Base-by-base conservation (phyloP, 2,797 vertebrate genomes). In the Thripadectes ignobilis region DNA sequence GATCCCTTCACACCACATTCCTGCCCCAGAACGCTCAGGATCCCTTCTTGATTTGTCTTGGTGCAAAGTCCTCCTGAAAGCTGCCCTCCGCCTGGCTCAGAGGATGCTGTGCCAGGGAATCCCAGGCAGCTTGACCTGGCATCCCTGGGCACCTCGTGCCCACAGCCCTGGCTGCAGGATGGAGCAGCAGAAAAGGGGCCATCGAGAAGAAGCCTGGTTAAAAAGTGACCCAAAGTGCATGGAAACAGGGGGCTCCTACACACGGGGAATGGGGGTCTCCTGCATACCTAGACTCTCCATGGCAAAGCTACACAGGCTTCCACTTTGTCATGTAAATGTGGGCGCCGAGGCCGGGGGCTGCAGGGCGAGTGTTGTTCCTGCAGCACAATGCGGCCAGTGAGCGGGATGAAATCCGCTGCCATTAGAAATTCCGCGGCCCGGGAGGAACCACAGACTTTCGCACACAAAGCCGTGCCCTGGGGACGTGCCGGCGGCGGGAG, bases 241-340 rank as follows among this genome's bases (percentile, higher is more conserved):
- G 6, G 76, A 88, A 68, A 91, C 46, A 69, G 65, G 58, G 78
- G 10, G 41, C 27, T 69, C 27, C 57, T 49, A 57, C 43, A 82
- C 30, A 29, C 0, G 46, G 36, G 2, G 29, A 29, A 38, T 51
- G 59, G 48, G 94, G 79, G 93, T 63, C 65, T 92, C 49, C 83
- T 29, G 91, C 97, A 99, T 99, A 98, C 98, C 98, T 98, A 98
- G 95, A 97, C 98, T 99, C 98, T 98, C 98, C 98, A 99, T 99
- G 98, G 98, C 98, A 88, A 99, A 98, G 97, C 98, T 97, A 98
- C 96, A 93, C 98, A 98, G 98, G 98, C 95, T 98, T 97, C 97
- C 96, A 95, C 98, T 98, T 99, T 99, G 99, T 99, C 98, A 99
- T 99, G 99, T 98, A 99, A 99, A 99, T 99, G 98, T 97, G 97